Conservation (phyloP, 2,888 invertebrate species). For the Holacanthella duospinosa region DNA sequence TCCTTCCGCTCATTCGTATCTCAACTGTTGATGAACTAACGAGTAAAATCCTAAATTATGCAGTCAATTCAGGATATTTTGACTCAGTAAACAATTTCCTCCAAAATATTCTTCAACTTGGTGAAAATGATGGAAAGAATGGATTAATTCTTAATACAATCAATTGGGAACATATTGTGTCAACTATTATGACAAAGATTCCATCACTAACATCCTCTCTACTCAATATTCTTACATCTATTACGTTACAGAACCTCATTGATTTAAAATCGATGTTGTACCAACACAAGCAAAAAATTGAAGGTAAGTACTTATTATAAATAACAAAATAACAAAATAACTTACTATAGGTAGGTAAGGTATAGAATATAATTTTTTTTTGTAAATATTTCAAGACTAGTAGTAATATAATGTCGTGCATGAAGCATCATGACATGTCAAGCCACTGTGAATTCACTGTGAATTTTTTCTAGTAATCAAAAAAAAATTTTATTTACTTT, state of each 20-base stretch:
- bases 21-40: not conserved
- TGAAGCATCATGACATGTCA: too few species aligned
- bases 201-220: not conserved
- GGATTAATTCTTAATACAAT: not conserved
- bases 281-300: not conserved
- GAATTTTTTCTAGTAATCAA: too few species aligned
- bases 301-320: not conserved
- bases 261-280: slow-evolving; percentile 7
- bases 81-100: not conserved
- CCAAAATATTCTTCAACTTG: not conserved
- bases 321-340: not conserved
- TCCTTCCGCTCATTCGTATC: not conserved
- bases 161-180: slow-evolving; percentile 1
- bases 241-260: slow-evolving; percentile 13
- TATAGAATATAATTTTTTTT: too few species aligned
- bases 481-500: not conserved
- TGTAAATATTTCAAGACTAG: too few species aligned
- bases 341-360: too few species aligned
- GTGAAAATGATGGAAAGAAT: not conserved
- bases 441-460: too few species aligned
- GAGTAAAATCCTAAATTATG: not conserved
- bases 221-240: slow-evolving; percentile 4
- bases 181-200: not conserved
- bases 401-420: not conserved
- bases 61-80: not conserved